Evolutionary conservation across 2,113 vertebrate genomes (phyloP).

Genomic region (Aptenodytes patagonicus): DNA sequence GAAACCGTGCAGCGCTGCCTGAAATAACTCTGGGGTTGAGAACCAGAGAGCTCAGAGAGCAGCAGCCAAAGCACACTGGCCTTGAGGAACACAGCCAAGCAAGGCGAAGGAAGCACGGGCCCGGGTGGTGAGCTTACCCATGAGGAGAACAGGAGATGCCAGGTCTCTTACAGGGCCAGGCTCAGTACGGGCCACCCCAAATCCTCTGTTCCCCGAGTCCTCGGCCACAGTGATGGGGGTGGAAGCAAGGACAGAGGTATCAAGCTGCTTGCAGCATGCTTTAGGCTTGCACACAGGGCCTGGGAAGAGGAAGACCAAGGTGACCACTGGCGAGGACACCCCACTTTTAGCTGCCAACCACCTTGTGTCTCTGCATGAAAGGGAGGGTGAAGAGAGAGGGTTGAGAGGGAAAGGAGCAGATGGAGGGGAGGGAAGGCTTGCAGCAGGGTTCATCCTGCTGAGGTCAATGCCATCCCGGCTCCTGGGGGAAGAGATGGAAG

Average conservation of each 20-base stretch:
- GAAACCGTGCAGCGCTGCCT: conserved; percentile 7
- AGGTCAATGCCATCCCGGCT: neutral
- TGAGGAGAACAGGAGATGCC: neutral
- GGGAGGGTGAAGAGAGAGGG: neutral
- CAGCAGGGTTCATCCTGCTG: neutral
- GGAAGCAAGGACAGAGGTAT: neutral
- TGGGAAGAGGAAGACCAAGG: neutral
- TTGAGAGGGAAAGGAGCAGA: neutral
- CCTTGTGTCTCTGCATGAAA: neutral
- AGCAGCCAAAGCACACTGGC: conserved; percentile 42
- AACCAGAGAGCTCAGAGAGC: neutral
- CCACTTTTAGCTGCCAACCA: neutral
- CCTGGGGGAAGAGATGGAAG: neutral
- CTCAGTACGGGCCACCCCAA: neutral
- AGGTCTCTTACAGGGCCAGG: neutral
- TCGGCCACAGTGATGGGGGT: neutral
- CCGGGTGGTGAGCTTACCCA: neutral
- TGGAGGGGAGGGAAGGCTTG: neutral
- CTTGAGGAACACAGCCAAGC: neutral
- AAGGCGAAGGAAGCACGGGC: neutral
- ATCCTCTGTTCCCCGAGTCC: neutral
- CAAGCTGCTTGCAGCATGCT: neutral
- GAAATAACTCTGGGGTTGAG: conserved; percentile 44
- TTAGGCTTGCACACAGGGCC: neutral
- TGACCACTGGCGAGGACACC: neutral